phyloP scores from a whole-genome alignment of 1,140 invertebrate genomes.

The Heterodera carotae region DNA sequence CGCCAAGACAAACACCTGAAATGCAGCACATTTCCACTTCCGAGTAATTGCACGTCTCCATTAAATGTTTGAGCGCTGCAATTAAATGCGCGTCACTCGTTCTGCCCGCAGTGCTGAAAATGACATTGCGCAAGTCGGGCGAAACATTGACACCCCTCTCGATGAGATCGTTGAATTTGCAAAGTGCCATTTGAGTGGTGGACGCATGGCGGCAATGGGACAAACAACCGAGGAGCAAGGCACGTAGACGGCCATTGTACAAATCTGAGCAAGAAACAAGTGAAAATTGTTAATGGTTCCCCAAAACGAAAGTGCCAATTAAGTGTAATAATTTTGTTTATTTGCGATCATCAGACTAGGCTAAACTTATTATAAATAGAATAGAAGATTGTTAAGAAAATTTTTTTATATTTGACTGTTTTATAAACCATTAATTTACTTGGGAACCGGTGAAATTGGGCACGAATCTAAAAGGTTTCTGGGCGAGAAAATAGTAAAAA shows the following conservation, averaged over 20 bases:
- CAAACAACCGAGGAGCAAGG: conserved; percentile 81
- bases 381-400: no score
- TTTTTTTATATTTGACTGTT: no score
- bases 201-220: conserved; percentile 78
- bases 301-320: no score
- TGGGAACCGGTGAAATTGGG: no score
- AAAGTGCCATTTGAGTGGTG: conserved; percentile 75
- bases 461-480: no score
- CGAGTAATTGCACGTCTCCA: conserved; percentile 80
- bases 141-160: conserved; percentile 72
- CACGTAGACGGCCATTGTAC: conserved; percentile 79
- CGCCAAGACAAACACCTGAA: conserved; percentile 68
- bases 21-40: conserved; percentile 89
- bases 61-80: conserved; percentile 79
- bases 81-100: conserved; percentile 75
- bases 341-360: no score
- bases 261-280: conserved; percentile 38
- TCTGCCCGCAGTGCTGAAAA: conserved; percentile 81
- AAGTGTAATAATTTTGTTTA: no score
- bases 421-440: no score
- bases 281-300: conserved; percentile 21
- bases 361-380: no score
- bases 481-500: no score
- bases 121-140: conserved; percentile 80
- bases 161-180: conserved; percentile 75